These are phyloP conservation scores for Lophochroa leadbeateri DNA, from an alignment of 2,113 vertebrate genomes.

Conservation along the genomic window DNA sequence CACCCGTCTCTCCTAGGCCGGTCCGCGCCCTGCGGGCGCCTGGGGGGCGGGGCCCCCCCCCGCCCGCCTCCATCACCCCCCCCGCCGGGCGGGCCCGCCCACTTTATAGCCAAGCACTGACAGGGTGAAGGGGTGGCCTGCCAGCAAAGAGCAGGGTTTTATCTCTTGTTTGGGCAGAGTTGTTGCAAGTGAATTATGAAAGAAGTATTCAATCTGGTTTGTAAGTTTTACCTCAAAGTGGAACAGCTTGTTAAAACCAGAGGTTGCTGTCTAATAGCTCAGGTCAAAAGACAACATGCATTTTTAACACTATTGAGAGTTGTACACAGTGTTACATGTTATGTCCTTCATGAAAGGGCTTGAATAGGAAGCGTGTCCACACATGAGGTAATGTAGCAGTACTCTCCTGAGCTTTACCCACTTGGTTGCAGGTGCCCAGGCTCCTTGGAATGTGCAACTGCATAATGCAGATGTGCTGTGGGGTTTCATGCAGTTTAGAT, in stretches of 20 bases:
- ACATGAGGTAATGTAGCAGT: neutral
- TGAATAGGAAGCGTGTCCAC: neutral
- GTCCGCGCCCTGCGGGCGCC: too few species aligned
- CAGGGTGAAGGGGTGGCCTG: neutral
- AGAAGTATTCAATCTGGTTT: neutral
- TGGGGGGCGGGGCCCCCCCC: too few species aligned
- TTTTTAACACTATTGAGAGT: neutral
- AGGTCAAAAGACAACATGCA: neutral
- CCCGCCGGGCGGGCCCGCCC: too few species aligned
- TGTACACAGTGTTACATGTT: too few species aligned
- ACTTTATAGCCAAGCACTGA: rapidly evolving
- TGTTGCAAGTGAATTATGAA: neutral
- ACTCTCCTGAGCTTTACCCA: neutral
- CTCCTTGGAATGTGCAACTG: neutral
- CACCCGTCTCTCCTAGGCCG: too few species aligned
- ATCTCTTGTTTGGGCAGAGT: neutral
- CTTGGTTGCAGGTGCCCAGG: neutral
- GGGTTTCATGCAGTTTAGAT: neutral
- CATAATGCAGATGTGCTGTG: rapidly evolving
- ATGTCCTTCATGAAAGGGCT: neutral
- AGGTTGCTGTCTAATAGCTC: neutral
- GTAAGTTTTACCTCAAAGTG: neutral
- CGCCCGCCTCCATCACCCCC: too few species aligned
- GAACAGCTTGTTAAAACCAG: neutral
- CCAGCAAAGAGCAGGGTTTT: rapidly evolving